phyloP scores from a whole-genome alignment of 1,140 invertebrate genomes.

The Elymnias hypermnestra region DNA sequence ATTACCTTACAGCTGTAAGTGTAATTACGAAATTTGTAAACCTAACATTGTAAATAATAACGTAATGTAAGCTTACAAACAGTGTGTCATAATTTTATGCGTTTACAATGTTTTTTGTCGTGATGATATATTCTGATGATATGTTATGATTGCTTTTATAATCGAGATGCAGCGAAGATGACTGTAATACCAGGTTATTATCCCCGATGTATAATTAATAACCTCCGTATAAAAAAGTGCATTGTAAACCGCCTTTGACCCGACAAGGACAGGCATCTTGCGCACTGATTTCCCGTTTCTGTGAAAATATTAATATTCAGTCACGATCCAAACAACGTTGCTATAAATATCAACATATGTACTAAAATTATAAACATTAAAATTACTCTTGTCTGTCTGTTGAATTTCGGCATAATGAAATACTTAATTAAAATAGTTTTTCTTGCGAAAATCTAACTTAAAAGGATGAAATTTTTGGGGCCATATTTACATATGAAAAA shows the following conservation, averaged over 20 bases:
- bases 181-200: constrained; percentile 56
- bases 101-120: constrained; percentile 46
- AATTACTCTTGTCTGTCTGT: too few species aligned
- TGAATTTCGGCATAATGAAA: too few species aligned
- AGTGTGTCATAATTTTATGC: constrained; percentile 27
- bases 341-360: constrained; percentile 22
- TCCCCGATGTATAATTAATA: constrained; percentile 48
- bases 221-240: constrained; percentile 31
- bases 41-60: not conserved
- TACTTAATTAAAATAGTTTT: too few species aligned
- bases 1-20: too few species aligned
- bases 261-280: constrained; percentile 32
- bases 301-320: constrained; percentile 23
- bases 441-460: too few species aligned
- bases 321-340: constrained; percentile 22
- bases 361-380: too few species aligned
- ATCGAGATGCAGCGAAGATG: constrained; percentile 40
- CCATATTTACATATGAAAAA: too few species aligned
- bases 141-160: constrained; percentile 52
- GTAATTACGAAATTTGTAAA: not conserved
- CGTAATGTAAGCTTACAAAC: constrained; percentile 25
- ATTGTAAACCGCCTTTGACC: constrained; percentile 33
- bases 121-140: constrained; percentile 33
- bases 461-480: too few species aligned
- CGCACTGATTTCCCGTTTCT: constrained; percentile 31